Percentiles rank a stretch among this genome's conserved stretches.
phyloP scores from a whole-genome alignment of 2,888 invertebrate species.

The Cantharis lateralis region DNA sequence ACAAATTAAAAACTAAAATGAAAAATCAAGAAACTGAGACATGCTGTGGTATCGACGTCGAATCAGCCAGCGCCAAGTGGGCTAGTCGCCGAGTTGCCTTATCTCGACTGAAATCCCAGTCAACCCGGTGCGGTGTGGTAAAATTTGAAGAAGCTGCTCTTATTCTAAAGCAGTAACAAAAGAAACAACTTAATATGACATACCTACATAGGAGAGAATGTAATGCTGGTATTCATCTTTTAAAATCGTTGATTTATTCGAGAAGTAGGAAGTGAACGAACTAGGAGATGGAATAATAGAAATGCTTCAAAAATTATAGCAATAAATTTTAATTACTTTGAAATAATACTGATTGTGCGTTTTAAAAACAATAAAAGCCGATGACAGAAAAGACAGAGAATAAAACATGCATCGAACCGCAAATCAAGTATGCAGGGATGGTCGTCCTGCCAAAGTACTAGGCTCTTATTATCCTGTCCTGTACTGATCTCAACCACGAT shows the following conservation, averaged over 20 bases:
- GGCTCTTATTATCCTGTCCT: conserved; percentile 37
- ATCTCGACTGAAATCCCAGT: too few relatives aligned
- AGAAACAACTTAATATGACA: too few relatives aligned
- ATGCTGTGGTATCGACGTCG: too few relatives aligned
- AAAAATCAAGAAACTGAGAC: too few relatives aligned
- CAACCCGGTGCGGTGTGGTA: too few relatives aligned
- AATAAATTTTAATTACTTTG: conserved; percentile 16
- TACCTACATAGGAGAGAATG: too few relatives aligned
- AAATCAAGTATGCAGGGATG: conserved; percentile 40
- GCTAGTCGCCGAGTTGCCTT: too few relatives aligned
- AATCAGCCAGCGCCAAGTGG: too few relatives aligned
- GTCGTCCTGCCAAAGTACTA: conserved; percentile 33
- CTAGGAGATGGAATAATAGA: not conserved
- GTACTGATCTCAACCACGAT: conserved; percentile 33
- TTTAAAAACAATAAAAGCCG: conserved; percentile 45
- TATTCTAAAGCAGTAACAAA: too few relatives aligned
- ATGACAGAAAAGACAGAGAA: conserved; percentile 34
- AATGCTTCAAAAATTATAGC: not conserved
- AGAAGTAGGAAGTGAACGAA: not conserved
- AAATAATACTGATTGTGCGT: conserved; percentile 43
- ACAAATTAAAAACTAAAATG: too few relatives aligned
- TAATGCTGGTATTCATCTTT: not conserved
- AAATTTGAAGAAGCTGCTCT: too few relatives aligned
- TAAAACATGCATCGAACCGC: conserved; percentile 37
- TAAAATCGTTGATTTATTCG: not conserved